Evolutionary conservation across 2,113 vertebrate genomes (phyloP).

Genomic region (Eublepharis macularius): DNA sequence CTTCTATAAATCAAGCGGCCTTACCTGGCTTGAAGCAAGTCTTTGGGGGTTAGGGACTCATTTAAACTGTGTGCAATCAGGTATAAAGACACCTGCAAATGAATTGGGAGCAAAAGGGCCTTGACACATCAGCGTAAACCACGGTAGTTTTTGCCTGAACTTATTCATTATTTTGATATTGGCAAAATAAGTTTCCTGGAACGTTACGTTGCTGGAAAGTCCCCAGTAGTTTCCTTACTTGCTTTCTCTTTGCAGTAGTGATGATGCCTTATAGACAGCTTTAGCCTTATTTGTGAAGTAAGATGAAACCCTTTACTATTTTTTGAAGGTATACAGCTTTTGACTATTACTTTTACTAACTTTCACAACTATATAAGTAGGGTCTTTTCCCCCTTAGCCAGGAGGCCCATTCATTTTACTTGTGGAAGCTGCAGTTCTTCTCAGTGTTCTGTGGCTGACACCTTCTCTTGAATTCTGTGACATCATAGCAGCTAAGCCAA

Average conservation of each 20-base stretch:
- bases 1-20: not conserved
- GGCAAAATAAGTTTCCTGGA: not conserved
- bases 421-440: not conserved
- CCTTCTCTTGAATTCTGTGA: not conserved
- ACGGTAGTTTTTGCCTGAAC: too few relatives aligned
- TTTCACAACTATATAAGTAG: not conserved
- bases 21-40: not conserved
- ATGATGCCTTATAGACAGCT: not conserved
- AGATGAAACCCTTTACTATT: not conserved
- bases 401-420: not conserved
- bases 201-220: conserved; percentile 57
- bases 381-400: too few relatives aligned
- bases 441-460: not conserved
- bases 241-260: not conserved
- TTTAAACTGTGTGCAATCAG: not conserved
- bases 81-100: not conserved
- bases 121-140: not conserved
- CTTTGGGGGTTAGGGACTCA: not conserved
- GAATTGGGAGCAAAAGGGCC: too few relatives aligned
- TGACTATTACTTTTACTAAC: not conserved
- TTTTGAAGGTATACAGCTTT: not conserved
- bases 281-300: not conserved
- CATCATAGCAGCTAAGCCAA: not conserved
- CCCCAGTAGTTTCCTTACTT: conserved; percentile 13
- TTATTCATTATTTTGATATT: not conserved